These are phyloP conservation scores for Eupsilia transversa DNA, from an alignment of 2,888 invertebrate genomes.

Conservation along the genomic window DNA sequence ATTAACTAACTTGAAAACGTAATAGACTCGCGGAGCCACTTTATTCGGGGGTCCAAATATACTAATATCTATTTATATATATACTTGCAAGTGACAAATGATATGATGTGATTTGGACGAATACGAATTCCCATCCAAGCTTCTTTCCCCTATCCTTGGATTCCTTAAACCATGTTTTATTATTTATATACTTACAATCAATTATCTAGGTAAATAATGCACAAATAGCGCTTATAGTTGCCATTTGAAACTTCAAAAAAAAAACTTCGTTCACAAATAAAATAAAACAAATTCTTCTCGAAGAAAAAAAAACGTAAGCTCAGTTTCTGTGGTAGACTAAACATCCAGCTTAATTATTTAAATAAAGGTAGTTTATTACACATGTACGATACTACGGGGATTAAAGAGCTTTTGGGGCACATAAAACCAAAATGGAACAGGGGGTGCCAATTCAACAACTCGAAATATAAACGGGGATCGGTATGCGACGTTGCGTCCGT, in stretches of 20 bases:
- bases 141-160: not conserved
- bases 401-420: constrained; percentile 22
- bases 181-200: not conserved
- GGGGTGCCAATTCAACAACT: constrained; percentile 26
- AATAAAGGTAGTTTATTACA: constrained; percentile 37
- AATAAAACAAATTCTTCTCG: no score
- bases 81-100: constrained; percentile 29
- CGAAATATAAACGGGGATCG: constrained; percentile 42
- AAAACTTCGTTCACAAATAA: no score
- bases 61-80: constrained; percentile 12
- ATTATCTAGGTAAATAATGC: no score
- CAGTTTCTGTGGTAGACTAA: not conserved
- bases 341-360: not conserved
- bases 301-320: not conserved
- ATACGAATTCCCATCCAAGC: not conserved
- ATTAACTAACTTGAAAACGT: constrained; percentile 28
- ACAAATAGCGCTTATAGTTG: no score
- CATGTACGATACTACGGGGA: constrained; percentile 22
- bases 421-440: constrained; percentile 35
- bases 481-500: constrained; percentile 29
- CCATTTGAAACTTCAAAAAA: no score
- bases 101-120: constrained; percentile 20
- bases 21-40: constrained; percentile 10
- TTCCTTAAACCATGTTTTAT: constrained; percentile 2
- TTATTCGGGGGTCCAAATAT: constrained; percentile 14